A percentile compares a stretch with the other conserved stretches of the same genome.
phyloP scores from a whole-genome alignment of 2,888 invertebrate genomes.

The Drosophila quinaria region DNA sequence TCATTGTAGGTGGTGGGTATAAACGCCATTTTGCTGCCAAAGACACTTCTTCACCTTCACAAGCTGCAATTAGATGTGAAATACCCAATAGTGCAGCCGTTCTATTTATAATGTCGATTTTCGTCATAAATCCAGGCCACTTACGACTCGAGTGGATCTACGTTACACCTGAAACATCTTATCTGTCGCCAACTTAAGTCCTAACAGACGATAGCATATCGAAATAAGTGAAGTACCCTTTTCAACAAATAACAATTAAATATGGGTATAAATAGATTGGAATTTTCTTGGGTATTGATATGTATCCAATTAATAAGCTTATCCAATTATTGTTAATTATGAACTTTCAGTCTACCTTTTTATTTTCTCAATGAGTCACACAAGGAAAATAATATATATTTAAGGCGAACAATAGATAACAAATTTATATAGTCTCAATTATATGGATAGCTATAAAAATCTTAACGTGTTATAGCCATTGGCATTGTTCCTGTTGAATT shows the following conservation, averaged over 20 bases:
- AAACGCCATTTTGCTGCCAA: constrained; percentile 44
- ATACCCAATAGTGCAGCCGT: background rate
- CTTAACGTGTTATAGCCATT: constrained; percentile 26
- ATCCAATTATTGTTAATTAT: background rate
- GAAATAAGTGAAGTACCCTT: constrained; percentile 14
- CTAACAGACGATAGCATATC: constrained; percentile 28
- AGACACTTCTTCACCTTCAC: background rate
- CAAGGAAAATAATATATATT: background rate
- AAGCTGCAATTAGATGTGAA: constrained; percentile 20
- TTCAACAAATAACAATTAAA: constrained; percentile 3
- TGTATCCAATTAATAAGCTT: background rate
- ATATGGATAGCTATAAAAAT: constrained; percentile 32
- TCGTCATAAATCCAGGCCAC: constrained; percentile 29
- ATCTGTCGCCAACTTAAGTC: constrained; percentile 35
- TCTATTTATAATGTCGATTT: constrained; percentile 56
- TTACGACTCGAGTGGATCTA: constrained; percentile 54
- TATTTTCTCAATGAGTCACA: background rate
- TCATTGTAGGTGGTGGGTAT: constrained; percentile 61
- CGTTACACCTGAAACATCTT: constrained; percentile 52
- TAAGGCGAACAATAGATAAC: background rate
- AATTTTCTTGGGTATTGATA: background rate
- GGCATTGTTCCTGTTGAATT: constrained; percentile 28
- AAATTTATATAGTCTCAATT: background rate
- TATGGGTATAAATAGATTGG: background rate
- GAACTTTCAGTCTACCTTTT: background rate